Conservation (phyloP, 2,113 vertebrate genomes). For the Chunga burmeisteri region DNA sequence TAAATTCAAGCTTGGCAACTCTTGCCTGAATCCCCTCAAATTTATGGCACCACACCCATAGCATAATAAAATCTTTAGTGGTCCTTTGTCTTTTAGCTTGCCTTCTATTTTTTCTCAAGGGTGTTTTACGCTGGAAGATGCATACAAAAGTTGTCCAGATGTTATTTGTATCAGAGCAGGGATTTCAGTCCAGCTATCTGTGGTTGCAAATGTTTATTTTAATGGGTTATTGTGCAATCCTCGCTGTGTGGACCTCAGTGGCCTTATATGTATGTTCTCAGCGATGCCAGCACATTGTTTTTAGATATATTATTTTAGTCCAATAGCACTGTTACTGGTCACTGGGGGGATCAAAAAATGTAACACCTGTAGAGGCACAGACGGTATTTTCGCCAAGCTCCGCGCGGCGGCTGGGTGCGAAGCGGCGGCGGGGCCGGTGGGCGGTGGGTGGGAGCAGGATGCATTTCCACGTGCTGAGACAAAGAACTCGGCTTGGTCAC, state of each 20-base stretch:
- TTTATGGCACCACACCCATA: slow-evolving; percentile 87
- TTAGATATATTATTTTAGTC: slow-evolving; percentile 62
- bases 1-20: slow-evolving; percentile 86
- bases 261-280: slow-evolving; percentile 75
- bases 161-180: slow-evolving; percentile 83
- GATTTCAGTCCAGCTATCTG: slow-evolving; percentile 83
- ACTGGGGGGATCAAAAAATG: slow-evolving; percentile 56
- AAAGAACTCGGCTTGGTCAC: slow-evolving; percentile 53
- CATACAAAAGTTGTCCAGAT: slow-evolving; percentile 87
- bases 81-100: slow-evolving; percentile 82
- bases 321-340: slow-evolving; percentile 63
- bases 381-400: slow-evolving; percentile 25
- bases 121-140: slow-evolving; percentile 86
- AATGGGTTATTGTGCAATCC: slow-evolving; percentile 84
- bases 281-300: slow-evolving; percentile 76
- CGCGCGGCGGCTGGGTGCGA: neutral
- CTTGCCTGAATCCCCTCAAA: slow-evolving; percentile 77
- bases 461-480: neutral
- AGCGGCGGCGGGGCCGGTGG: neutral
- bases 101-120: slow-evolving; percentile 82
- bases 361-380: slow-evolving; percentile 74
- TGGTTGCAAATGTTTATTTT: slow-evolving; percentile 86
- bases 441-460: slow-evolving; percentile 21
- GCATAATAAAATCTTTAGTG: slow-evolving; percentile 85
- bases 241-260: slow-evolving; percentile 73